A percentile compares a stretch with the other conserved stretches of the same genome.
Conservation (phyloP, 2,113 vertebrate genomes). For the Bujurquina vittata region DNA sequence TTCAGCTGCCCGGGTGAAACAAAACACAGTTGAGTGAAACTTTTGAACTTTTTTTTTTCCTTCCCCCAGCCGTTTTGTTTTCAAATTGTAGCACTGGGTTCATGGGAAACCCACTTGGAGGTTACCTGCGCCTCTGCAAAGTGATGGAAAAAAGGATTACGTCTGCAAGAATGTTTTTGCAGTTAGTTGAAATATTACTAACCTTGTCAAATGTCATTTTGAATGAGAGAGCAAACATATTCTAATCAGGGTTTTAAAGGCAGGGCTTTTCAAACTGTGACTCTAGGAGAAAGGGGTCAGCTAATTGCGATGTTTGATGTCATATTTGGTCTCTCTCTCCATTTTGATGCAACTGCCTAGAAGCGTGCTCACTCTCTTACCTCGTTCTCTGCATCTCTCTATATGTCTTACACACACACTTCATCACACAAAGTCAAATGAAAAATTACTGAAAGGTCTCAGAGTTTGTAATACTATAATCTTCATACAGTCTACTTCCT, state of each 20-base stretch:
- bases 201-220: conserved; percentile 82
- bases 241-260: conserved; percentile 75
- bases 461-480: conserved; percentile 87
- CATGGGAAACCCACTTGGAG: conserved; percentile 78
- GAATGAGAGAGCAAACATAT: conserved; percentile 77
- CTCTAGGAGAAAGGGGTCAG: conserved; percentile 76
- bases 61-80: conserved; percentile 62
- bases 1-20: conserved; percentile 69
- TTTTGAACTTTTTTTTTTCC: conserved; percentile 59
- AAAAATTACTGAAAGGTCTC: conserved; percentile 82
- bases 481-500: conserved; percentile 89
- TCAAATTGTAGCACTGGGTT: conserved; percentile 70
- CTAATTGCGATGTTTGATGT: conserved; percentile 80
- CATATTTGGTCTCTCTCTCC: conserved; percentile 76
- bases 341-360: conserved; percentile 75
- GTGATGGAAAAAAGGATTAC: conserved; percentile 73
- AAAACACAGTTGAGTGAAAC: conserved; percentile 73
- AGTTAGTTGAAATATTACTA: conserved; percentile 82
- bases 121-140: conserved; percentile 76
- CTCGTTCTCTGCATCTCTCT: conserved; percentile 9
- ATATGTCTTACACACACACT: conserved; percentile 24
- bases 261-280: conserved; percentile 64
- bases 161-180: conserved; percentile 79
- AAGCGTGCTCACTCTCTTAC: conserved; percentile 62
- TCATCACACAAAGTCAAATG: conserved; percentile 59